phyloP scores from a whole-genome alignment of 2,113 vertebrate species.

The Eulemur rufifrons region DNA sequence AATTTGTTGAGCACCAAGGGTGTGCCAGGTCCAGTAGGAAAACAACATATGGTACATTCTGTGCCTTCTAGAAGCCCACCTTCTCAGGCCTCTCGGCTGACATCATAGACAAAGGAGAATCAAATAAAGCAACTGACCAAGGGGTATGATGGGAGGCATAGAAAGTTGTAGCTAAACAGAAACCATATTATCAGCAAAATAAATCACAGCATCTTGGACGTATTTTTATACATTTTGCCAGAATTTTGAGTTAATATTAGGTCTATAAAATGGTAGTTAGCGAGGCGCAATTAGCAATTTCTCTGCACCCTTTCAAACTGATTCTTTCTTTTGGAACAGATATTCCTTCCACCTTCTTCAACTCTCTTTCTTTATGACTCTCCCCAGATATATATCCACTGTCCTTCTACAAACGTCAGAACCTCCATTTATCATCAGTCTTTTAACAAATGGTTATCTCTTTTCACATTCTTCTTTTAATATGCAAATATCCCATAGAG shows the following conservation, averaged over 20 bases:
- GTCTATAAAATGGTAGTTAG: background rate
- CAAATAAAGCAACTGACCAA: background rate
- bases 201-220: background rate
- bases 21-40: background rate
- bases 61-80: background rate
- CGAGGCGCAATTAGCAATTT: background rate
- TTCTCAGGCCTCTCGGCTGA: background rate
- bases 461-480: constrained; percentile 7
- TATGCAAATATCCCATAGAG: background rate
- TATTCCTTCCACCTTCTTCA: background rate
- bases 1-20: background rate
- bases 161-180: background rate
- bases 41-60: no score
- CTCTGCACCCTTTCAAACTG: background rate
- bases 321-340: background rate
- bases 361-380: background rate
- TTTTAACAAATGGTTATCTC: background rate
- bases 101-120: background rate
- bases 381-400: background rate
- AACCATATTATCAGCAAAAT: background rate
- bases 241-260: background rate
- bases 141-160: background rate
- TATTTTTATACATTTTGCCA: background rate
- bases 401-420: background rate
- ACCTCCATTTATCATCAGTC: background rate